Base-by-base conservation (phyloP, 2,888 invertebrate genomes). In the Ichneumoninae sp. region DNA sequence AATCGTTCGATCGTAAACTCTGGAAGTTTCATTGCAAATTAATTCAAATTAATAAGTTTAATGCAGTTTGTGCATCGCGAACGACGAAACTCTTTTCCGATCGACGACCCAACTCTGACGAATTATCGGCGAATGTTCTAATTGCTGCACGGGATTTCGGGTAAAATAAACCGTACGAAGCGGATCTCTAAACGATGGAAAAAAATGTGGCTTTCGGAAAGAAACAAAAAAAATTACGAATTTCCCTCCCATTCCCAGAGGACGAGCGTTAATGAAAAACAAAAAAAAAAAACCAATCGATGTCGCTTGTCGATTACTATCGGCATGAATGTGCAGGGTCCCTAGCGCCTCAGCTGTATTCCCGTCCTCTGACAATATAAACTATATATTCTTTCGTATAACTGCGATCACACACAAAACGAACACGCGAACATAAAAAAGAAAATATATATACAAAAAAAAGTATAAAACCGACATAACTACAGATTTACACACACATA, bases 351-450 rank as follows among this genome's bases (percentile, higher is more conserved):
- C 65, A 60, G 63, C 70, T 69, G 71, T 76, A 47, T 63, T 68
- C 83, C 79, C 85, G 83, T 82, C 85, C 86, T 81, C 77, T 73
- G 86, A 86, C 86, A 86, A 86, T 86, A 86, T 83, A 69, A 26
- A 75, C 50, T 65, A 60, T 73, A 76, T 75, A 76, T 80, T 83
- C 75, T 79, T 83, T 83, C 79, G 70, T 33, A 80, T 57, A 22
- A 79, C 26, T 71, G 75, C 79, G 70, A 66, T 76, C 76, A 75
- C 79, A 33, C 30, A 57, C 77, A 77, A 75, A 75, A 60, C 40
- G 69, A 50, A 57, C n/a, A 75, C 52, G n/a, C 52, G 60, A 19
- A 36, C 63, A 52, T 36, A 19, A 52, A 50, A 22, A 66, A 77
- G 16, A 16, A 63, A 26, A 22, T 69, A 50, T 33, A 40, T 71